Evolutionary conservation across 2,797 vertebrate species (phyloP), one percentile per base, ranked within the genome.

Genomic region (Euthynnus affinis): DNA sequence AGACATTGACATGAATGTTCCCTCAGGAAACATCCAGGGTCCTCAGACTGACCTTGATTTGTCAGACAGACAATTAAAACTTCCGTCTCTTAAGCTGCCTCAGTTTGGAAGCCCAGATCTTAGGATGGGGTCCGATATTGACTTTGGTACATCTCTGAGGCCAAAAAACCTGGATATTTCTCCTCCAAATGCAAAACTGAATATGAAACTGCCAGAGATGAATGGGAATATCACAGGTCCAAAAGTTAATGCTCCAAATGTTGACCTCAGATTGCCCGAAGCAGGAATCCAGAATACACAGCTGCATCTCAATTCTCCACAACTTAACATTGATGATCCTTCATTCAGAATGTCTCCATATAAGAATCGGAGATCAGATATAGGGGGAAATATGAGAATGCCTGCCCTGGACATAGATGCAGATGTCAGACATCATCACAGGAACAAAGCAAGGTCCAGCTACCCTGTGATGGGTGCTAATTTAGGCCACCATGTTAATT

Each of bases 371-470:
- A 82, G 52, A 46, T 85, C 84, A 49, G 72, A 88, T 40, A 52
- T 73, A 17, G 74, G 76, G 25, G 9, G 58, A 2, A 89, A 74
- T 51, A 64, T 84, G 60, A 92, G 76, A 78, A 79, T 53, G 42
- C 89, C 91, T 9, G 84, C 23, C 14, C n/a, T 92, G 29, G 83
- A 94, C 49, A 6, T 91, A 63, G 90, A 93, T 78, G 14, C 61
- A 74, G 74, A 86, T 63, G 8, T 84, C 25, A 74, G 27, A 63
- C 65, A 72, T 63, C 20, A 0, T 48, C 61, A 64, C 32, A 74
- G 74, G 29, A 29, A 29, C 51, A 78, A 79, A 37, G 40, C 22
- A 9, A 85, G 80, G 59, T 58, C 81, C 27, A 87, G 76, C 57
- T 82, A 78, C 48, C 84, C 90, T 53, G 8, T 49, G 23, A 7